A percentile compares a stretch with the other conserved stretches of the same genome.
Conservation (phyloP, 2,113 vertebrate species). For the Ophiodon elongatus region DNA sequence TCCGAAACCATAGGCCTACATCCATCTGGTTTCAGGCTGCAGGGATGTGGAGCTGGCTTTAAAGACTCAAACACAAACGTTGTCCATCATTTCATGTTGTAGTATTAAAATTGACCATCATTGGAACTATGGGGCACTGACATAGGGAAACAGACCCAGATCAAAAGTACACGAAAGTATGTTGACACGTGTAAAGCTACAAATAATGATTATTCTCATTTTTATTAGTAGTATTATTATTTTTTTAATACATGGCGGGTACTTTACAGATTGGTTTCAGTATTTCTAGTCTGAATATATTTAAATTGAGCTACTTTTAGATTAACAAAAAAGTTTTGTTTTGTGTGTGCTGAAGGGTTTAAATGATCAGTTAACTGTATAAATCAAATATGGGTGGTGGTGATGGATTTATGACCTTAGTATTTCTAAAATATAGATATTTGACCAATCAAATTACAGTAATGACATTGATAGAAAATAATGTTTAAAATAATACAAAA, state of each 20-base stretch:
- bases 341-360: neutral
- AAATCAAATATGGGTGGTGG: neutral
- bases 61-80: neutral
- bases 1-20: neutral
- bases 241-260: neutral
- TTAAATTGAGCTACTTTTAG: neutral
- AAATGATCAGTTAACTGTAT: neutral
- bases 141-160: neutral
- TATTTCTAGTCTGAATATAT: neutral
- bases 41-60: neutral
- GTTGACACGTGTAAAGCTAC: neutral
- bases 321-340: neutral
- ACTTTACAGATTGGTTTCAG: neutral
- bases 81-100: neutral
- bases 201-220: neutral
- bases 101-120: neutral
- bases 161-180: neutral
- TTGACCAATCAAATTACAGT: neutral
- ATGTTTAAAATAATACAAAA: neutral
- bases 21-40: neutral
- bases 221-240: neutral
- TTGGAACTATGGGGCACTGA: neutral
- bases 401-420: neutral
- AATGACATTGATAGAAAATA: neutral
- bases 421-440: neutral